Evolutionary conservation across 92 coral and sea anemone species (phyloP), one percentile per base, ranked within the genome.

Genomic region (Porites lobata): DNA sequence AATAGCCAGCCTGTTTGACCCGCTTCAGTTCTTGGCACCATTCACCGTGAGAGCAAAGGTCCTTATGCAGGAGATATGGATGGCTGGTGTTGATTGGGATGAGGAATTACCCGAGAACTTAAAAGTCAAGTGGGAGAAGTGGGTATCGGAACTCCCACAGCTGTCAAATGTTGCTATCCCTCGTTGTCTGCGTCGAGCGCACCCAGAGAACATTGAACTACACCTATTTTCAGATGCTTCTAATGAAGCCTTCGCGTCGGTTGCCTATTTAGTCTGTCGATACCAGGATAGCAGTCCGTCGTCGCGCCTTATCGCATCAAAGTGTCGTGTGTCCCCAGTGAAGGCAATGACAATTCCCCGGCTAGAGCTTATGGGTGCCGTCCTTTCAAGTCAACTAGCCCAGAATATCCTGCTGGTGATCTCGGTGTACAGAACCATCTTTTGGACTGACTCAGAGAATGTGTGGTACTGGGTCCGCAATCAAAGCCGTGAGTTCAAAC

Each of bases 81-180:
- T 85, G 53, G 81, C 94, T 53, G 91, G 91, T 56, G 67, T 92
- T 17, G 92, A 88, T 64, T 92, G 94, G 92, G 94, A 88, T 68
- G 94, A 72, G 17, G 83, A 43, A n/a, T n/a, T n/a, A n/a, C 87
- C 89, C 14, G 80, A 80, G 17, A 32, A 91, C 76, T 83, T 87
- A 6, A 50, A 26, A 11, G 72, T 50, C 80, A 79, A 82, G 52
- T 76, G 86, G 76, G 29, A 67, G 71, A 67, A 64, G 81, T 90
- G 93, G 87, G 69, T 90, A 38, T 80, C 22, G 32, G 91, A 90
- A 73, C n/a, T 86, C 9, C 79, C 69, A 32, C 59, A 90, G 26
- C 87, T 90, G 64, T 61, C 86, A 62, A 73, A 81, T 21, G 72
- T 86, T 70, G 75, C 84, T 47, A 50, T 91, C 47, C 89, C 92